Conservation (phyloP, 2,888 invertebrate species). For the Melangyna quadrimaculata region DNA sequence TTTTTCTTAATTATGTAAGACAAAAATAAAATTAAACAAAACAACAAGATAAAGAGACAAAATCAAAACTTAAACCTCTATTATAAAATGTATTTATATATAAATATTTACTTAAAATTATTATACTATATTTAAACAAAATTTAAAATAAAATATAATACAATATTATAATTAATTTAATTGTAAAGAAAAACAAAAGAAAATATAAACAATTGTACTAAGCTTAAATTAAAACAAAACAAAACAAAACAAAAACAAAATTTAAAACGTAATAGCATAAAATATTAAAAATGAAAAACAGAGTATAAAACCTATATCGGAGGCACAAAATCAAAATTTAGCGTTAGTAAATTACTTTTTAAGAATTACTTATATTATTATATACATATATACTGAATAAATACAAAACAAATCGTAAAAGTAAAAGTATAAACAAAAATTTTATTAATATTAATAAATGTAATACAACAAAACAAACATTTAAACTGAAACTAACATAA, state of each 20-base stretch:
- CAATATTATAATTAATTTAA: slow-evolving; percentile 62
- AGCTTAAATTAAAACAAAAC: slow-evolving; percentile 34
- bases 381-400: slow-evolving; percentile 57
- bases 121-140: slow-evolving; percentile 46
- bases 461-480: slow-evolving; percentile 48
- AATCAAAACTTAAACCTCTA: slow-evolving; percentile 62
- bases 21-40: slow-evolving; percentile 39
- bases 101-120: slow-evolving; percentile 59
- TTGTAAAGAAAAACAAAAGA: slow-evolving; percentile 40
- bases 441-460: slow-evolving; percentile 40
- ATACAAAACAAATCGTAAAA: slow-evolving; percentile 32
- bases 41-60: slow-evolving; percentile 56
- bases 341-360: slow-evolving; percentile 72
- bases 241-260: slow-evolving; percentile 33
- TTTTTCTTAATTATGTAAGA: slow-evolving; percentile 62
- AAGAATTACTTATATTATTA: slow-evolving; percentile 72
- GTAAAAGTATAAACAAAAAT: slow-evolving; percentile 20
- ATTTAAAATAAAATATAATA: slow-evolving; percentile 57
- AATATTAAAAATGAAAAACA: slow-evolving; percentile 18
- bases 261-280: slow-evolving; percentile 42
- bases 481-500: slow-evolving; percentile 65
- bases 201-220: slow-evolving; percentile 22
- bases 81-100: slow-evolving; percentile 70
- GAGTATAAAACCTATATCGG: slow-evolving; percentile 73
- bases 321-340: slow-evolving; percentile 77